A percentile compares a stretch with the other conserved stretches of the same genome.
These are phyloP conservation scores for Psammodynastes pulverulentus DNA, from an alignment of 2,113 vertebrate species.

Conservation along the genomic window DNA sequence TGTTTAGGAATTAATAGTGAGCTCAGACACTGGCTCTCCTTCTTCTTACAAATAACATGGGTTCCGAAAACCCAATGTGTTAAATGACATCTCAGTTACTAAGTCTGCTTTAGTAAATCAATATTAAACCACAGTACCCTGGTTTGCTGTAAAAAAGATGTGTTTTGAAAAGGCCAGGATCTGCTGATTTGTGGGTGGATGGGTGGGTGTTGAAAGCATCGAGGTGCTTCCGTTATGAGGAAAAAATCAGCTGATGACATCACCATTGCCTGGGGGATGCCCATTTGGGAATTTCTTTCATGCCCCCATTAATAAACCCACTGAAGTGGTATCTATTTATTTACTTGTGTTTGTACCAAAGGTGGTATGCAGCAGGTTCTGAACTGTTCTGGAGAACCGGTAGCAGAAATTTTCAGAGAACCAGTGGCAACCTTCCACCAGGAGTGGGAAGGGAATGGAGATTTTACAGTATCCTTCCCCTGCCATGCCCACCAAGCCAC, in stretches of 20 bases:
- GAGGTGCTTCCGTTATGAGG: not conserved
- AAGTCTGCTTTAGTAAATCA: not conserved
- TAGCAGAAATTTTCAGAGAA: no score
- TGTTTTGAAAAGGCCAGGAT: not conserved
- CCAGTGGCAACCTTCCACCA: no score
- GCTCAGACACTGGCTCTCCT: not conserved
- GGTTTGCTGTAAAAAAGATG: not conserved
- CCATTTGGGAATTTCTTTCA: not conserved
- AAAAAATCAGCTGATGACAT: not conserved
- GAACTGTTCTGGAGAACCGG: no score
- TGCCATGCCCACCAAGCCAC: no score
- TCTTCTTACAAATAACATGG: no score
- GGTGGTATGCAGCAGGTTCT: no score
- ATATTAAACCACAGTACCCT: not conserved
- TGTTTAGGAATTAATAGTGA: not conserved
- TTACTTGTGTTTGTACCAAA: not conserved
- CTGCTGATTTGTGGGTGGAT: no score
- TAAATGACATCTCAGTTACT: not conserved
- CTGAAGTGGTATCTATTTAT: not conserved
- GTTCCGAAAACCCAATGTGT: not conserved
- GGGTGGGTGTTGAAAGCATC: not conserved
- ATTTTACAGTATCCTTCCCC: no score
- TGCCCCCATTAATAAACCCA: not conserved
- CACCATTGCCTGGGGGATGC: not conserved
- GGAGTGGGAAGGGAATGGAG: no score